Conservation (phyloP, 2,888 invertebrate species). For the Polydrusus cervinus region DNA sequence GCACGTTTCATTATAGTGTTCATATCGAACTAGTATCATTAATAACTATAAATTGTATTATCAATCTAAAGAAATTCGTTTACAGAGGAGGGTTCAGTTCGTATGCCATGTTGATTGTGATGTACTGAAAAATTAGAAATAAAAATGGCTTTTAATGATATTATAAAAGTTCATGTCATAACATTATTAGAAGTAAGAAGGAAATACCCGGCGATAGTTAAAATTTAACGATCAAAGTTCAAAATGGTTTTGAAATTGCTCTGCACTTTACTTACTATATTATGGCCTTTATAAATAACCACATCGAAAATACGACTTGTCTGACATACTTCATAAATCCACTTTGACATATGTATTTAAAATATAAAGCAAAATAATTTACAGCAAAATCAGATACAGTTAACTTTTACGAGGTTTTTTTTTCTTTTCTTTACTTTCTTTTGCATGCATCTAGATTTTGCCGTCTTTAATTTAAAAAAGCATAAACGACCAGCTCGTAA, state of each 20-base stretch:
- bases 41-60: too few relatives aligned
- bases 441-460: conserved; percentile 31
- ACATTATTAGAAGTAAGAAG: background rate
- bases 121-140: too few relatives aligned
- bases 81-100: too few relatives aligned
- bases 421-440: conserved; percentile 47
- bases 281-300: conserved; percentile 31
- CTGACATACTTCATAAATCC: conserved; percentile 45
- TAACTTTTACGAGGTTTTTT: conserved; percentile 44
- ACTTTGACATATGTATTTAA: conserved; percentile 47
- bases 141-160: too few relatives aligned
- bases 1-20: too few relatives aligned
- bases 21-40: too few relatives aligned
- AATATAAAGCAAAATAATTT: conserved; percentile 49
- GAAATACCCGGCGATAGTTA: conserved; percentile 3
- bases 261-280: background rate
- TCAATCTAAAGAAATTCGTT: too few relatives aligned
- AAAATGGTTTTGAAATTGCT: conserved; percentile 7
- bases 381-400: conserved; percentile 46
- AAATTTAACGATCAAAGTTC: conserved; percentile 7
- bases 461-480: conserved; percentile 42
- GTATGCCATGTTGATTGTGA: too few relatives aligned
- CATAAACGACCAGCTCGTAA: conserved; percentile 47
- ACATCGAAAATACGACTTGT: conserved; percentile 37
- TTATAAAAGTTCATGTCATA: too few relatives aligned